Evolutionary conservation across 2,797 vertebrate genomes (phyloP), one percentile per base, ranked within the genome.

Genomic region (Phalloptychus januarius): DNA sequence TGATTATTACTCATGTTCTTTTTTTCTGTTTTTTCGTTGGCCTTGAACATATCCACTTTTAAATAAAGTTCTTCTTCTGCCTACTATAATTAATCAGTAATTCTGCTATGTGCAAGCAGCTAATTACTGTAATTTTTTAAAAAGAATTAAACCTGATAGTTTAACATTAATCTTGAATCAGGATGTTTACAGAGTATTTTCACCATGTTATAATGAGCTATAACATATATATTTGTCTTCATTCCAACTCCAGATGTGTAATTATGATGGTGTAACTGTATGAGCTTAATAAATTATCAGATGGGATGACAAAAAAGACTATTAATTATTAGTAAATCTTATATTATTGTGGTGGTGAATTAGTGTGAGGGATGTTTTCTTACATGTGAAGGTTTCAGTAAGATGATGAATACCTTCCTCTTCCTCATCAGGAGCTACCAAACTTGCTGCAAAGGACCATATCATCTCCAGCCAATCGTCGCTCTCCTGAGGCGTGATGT

Each of bases 341-440:
- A 2, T 25, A 23, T 8, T 58, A 10, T 44, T 20, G 25, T 65
- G 54, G 82, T 79, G 77, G 80, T 77, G 69, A 65, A 70, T 87
- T 71, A 69, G 71, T 65, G 77, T 76, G 79, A 86, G 80, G 84
- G 86, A 87, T 87, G 89, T 75, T 82, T 82, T 87, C 94, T 95
- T 94, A 94, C 94, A 89, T 94, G 94, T 92, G 86, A 94, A 52
- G 78, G 88, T 84, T 85, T 95, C 91, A 72, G 89, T 94, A 88
- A 94, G 89, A 87, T 76, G 93, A 67, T 94, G 93, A 95, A 94
- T 94, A 94, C 93, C 94, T 94, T 94, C 93, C 91, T 92, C 92
- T 46, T 93, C 93, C 6, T 92, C 91, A 75, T 95, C 93, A 0
- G 94, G 94, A 20, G 94, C 94, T 0, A 95, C 87, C 84, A 95